Evolutionary conservation across 2,888 invertebrate species (phyloP).

Genomic region (Lithophane semibrunnea): DNA sequence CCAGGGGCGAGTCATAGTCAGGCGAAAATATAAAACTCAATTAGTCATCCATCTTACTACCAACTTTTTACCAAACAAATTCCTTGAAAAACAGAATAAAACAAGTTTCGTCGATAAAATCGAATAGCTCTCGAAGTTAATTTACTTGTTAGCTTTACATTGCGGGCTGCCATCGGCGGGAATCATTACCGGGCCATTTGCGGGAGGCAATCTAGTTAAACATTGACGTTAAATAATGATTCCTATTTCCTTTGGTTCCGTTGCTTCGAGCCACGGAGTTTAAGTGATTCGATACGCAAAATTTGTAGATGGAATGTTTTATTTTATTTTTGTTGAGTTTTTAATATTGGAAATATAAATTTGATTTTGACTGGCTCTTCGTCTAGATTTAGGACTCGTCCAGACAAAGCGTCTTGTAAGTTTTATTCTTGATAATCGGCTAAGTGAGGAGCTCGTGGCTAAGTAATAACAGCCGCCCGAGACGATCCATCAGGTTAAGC

Average conservation of each 20-base stretch:
- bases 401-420: neutral
- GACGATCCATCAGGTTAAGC: too few relatives aligned
- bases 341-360: neutral
- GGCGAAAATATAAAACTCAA: neutral
- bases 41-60: slow-evolving; percentile 8
- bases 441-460: too few relatives aligned
- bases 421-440: neutral
- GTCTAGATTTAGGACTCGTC: neutral
- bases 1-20: neutral
- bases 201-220: slow-evolving; percentile 84
- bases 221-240: slow-evolving; percentile 89
- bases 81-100: slow-evolving; percentile 41
- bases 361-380: neutral
- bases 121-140: slow-evolving; percentile 68
- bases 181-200: slow-evolving; percentile 88
- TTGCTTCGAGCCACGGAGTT: slow-evolving; percentile 63
- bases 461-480: too few relatives aligned
- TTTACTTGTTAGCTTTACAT: slow-evolving; percentile 70
- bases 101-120: slow-evolving; percentile 58
- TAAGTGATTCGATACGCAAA: slow-evolving; percentile 53
- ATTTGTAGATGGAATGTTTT: slow-evolving; percentile 45
- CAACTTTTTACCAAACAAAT: slow-evolving; percentile 33
- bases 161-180: slow-evolving; percentile 72
- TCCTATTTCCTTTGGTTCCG: slow-evolving; percentile 82
- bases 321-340: slow-evolving; percentile 7